Conservation (phyloP, 2,113 vertebrate genomes). For the Ochotona curzoniae region DNA sequence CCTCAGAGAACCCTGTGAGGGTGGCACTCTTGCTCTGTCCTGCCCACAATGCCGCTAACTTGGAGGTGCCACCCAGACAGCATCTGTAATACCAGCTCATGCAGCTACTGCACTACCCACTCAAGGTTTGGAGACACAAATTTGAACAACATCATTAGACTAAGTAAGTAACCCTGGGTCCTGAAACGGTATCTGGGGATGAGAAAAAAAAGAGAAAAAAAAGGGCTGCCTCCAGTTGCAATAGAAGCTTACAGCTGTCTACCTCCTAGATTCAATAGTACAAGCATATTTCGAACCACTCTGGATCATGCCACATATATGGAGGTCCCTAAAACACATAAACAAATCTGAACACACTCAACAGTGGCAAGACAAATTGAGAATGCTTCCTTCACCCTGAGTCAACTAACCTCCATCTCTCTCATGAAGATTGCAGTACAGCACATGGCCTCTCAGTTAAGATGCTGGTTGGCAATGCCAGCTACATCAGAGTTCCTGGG, state of each 20-base stretch:
- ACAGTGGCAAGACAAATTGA: too few species aligned
- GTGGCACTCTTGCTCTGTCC: too few species aligned
- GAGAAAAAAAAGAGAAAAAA: not conserved
- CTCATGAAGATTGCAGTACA: too few species aligned
- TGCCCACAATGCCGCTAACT: too few species aligned
- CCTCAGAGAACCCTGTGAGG: too few species aligned
- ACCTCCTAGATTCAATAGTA: not conserved
- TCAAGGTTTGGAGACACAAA: not conserved
- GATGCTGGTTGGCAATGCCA: too few species aligned
- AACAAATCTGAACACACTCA: not conserved
- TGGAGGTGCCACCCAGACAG: not conserved
- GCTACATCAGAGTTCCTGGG: too few species aligned
- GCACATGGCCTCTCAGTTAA: too few species aligned
- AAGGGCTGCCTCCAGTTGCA: not conserved
- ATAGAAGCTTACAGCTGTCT: not conserved
- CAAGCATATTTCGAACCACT: not conserved
- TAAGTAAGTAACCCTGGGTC: not conserved
- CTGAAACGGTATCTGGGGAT: not conserved
- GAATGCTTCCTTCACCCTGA: too few species aligned
- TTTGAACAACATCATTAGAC: not conserved
- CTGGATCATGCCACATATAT: not conserved
- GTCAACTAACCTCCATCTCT: too few species aligned
- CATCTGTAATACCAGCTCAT: not conserved
- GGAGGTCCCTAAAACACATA: not conserved
- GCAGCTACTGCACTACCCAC: not conserved